These are phyloP conservation scores for Aplodontia rufa DNA, from an alignment of 2,113 vertebrate genomes.

Conservation along the genomic window DNA sequence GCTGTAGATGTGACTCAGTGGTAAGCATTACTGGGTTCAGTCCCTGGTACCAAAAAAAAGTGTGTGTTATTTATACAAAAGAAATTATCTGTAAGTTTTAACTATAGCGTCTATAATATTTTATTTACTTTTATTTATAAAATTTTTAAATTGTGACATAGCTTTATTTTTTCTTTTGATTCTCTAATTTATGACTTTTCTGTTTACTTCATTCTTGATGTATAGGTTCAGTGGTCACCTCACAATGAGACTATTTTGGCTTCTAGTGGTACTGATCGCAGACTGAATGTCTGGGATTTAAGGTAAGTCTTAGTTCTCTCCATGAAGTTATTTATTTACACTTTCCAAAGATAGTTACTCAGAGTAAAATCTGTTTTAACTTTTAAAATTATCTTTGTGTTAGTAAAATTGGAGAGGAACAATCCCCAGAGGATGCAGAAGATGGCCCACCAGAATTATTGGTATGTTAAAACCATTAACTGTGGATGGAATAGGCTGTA, in stretches of 20 bases:
- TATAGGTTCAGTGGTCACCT: slow-evolving; percentile 98
- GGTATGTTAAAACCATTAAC: slow-evolving; percentile 84
- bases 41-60: background rate
- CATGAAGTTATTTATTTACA: background rate
- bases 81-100: background rate
- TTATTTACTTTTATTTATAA: background rate
- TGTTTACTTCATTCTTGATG: background rate
- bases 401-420: slow-evolving; percentile 99
- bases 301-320: slow-evolving; percentile 84
- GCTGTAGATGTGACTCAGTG: background rate
- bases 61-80: background rate
- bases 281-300: slow-evolving; percentile 98
- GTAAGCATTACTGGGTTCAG: background rate
- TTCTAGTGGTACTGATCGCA: slow-evolving; percentile 97
- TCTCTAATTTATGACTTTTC: background rate
- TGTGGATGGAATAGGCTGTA: background rate
- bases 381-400: background rate
- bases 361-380: slow-evolving; percentile 79
- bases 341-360: slow-evolving; percentile 74
- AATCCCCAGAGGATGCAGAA: slow-evolving; percentile 97
- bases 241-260: slow-evolving; percentile 99
- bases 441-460: slow-evolving; percentile 98
- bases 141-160: background rate
- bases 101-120: background rate
- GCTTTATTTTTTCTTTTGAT: background rate